These are phyloP conservation scores for Drosophila seguyi DNA, from an alignment of 1,140 invertebrate species.

Conservation along the genomic window DNA sequence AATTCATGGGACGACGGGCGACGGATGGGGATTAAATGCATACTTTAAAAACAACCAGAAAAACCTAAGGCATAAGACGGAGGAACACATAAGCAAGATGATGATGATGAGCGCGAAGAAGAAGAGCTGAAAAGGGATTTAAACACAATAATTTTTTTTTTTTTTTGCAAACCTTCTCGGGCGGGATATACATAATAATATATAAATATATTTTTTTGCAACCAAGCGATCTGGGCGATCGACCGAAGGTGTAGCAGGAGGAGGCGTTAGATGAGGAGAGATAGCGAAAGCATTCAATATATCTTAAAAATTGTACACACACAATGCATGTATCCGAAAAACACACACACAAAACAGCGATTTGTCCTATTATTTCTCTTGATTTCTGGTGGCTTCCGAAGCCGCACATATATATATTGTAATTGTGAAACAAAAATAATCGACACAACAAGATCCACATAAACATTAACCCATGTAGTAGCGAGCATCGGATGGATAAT, in stretches of 20 bases:
- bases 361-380: constrained; percentile 14
- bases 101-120: background rate
- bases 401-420: background rate
- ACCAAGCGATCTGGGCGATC: constrained; percentile 35
- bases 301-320: constrained; percentile 32
- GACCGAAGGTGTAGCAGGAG: background rate
- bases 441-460: background rate
- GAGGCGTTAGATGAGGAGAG: background rate
- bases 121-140: background rate
- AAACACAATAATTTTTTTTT: constrained; percentile 38
- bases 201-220: constrained; percentile 47
- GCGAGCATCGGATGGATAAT: constrained; percentile 17
- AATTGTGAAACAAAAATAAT: constrained; percentile 11
- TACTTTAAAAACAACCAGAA: constrained; percentile 40
- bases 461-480: constrained; percentile 30
- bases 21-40: constrained; percentile 30
- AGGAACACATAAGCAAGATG: constrained; percentile 7
- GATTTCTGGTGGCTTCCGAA: constrained; percentile 19
- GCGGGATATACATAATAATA: constrained; percentile 42
- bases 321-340: constrained; percentile 19
- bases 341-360: constrained; percentile 3
- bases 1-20: constrained; percentile 8
- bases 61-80: constrained; percentile 31
- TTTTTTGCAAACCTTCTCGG: constrained; percentile 49
- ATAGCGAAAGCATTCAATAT: constrained; percentile 38